Conservation (phyloP, 2,888 invertebrate genomes). For the Pelosia muscerda region DNA sequence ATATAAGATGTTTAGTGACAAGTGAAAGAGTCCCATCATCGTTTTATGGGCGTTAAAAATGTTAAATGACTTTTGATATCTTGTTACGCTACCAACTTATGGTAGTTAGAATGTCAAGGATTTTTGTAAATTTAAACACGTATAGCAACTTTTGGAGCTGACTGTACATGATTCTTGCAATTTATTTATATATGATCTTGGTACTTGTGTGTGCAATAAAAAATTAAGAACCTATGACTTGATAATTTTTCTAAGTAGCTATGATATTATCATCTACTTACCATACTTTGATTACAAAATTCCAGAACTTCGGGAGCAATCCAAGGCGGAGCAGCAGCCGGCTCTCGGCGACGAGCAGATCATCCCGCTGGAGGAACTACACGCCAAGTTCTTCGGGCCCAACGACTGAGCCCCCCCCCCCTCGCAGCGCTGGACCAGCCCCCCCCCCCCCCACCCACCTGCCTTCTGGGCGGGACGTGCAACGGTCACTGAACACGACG, state of each 20-base stretch:
- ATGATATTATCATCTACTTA: not conserved
- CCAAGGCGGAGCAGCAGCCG: slow-evolving; percentile 76
- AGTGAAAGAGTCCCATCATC: too few relatives aligned
- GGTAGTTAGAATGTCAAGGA: too few relatives aligned
- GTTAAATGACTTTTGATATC: too few relatives aligned
- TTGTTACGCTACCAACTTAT: too few relatives aligned
- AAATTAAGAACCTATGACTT: too few relatives aligned
- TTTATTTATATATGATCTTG: too few relatives aligned
- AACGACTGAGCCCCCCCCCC: slow-evolving; percentile 58
- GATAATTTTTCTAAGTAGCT: not conserved
- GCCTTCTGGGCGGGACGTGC: slow-evolving; percentile 25
- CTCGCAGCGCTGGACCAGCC: slow-evolving; percentile 15
- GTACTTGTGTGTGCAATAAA: too few relatives aligned
- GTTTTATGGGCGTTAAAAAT: too few relatives aligned
- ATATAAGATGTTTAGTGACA: too few relatives aligned
- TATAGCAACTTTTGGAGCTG: too few relatives aligned
- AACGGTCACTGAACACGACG: slow-evolving; percentile 29
- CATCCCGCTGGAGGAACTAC: slow-evolving; percentile 71
- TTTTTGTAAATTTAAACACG: too few relatives aligned
- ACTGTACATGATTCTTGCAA: too few relatives aligned
- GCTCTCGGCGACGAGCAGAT: slow-evolving; percentile 75
- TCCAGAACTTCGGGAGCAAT: slow-evolving; percentile 78
- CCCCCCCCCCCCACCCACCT: slow-evolving; percentile 18
- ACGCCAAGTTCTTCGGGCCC: slow-evolving; percentile 65
- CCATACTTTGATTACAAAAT: not conserved